Conservation (phyloP, 2,797 vertebrate genomes). For the Anniella stebbinsi region DNA sequence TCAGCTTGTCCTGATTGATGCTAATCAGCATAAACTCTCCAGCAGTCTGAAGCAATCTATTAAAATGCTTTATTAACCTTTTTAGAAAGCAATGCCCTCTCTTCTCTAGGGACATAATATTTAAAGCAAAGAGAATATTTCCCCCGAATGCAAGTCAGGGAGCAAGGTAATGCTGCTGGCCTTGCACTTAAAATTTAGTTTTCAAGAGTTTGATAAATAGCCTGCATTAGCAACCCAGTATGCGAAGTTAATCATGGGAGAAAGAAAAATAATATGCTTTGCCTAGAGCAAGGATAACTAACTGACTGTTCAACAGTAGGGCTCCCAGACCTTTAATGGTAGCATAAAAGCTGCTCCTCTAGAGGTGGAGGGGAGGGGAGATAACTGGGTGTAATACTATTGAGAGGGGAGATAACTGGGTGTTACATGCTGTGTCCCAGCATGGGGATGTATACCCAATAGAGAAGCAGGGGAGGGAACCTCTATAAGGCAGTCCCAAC, state of each 20-base stretch:
- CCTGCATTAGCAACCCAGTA: conserved; percentile 40
- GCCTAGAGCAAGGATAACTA: neutral
- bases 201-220: conserved; percentile 17
- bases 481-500: too few relatives aligned
- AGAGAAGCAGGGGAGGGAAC: neutral
- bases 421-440: neutral
- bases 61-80: conserved; percentile 47
- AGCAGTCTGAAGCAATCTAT: conserved; percentile 24
- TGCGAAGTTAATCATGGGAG: neutral
- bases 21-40: conserved; percentile 40
- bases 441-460: neutral
- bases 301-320: neutral
- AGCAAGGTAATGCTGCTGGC: neutral
- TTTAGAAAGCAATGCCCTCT: conserved; percentile 37
- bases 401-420: neutral
- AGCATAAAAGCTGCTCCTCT: neutral
- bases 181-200: conserved; percentile 47
- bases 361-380: neutral
- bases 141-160: neutral
- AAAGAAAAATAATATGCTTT: conserved; percentile 19
- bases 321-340: neutral
- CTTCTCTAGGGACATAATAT: conserved; percentile 33
- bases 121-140: conserved; percentile 34
- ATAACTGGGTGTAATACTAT: too few relatives aligned
- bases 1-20: conserved; percentile 39